A percentile compares a stretch with the other conserved stretches of the same genome.
Evolutionary conservation across 2,797 vertebrate genomes (phyloP).

Genomic region (Emydoidea blandingii): DNA sequence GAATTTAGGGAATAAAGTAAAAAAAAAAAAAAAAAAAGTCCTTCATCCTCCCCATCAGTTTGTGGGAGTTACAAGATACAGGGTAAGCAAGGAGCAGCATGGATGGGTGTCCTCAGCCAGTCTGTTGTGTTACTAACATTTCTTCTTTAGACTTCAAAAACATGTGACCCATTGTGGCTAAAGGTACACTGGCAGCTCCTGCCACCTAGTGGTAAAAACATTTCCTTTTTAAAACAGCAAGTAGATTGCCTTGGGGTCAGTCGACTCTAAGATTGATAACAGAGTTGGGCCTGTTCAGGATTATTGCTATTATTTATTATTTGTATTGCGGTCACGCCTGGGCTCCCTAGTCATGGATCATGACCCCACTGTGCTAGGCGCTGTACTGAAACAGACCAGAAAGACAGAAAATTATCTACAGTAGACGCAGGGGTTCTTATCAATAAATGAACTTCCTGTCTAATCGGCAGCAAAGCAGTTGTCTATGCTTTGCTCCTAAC

Average conservation of each 20-base stretch:
- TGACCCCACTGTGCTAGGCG: background rate
- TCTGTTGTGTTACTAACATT: background rate
- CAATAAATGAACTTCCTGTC: background rate
- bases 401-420: background rate
- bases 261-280: background rate
- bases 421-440: background rate
- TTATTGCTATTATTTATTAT: background rate
- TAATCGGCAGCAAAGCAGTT: background rate
- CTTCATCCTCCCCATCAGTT: background rate
- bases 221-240: background rate
- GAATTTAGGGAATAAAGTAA: slow-evolving; percentile 25
- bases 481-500: background rate
- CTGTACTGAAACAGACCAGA: background rate
- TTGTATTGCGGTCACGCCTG: background rate
- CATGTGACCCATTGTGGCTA: background rate
- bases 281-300: background rate
- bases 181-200: slow-evolving; percentile 48
- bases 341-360: background rate
- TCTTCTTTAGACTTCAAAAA: slow-evolving; percentile 6
- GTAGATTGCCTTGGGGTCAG: background rate
- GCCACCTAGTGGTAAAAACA: slow-evolving; percentile 67
- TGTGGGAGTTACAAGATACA: background rate
- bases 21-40: background rate
- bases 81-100: background rate
- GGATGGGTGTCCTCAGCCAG: background rate